Conservation (phyloP, 2,888 invertebrate species). For the Leptopterna dolabrata region DNA sequence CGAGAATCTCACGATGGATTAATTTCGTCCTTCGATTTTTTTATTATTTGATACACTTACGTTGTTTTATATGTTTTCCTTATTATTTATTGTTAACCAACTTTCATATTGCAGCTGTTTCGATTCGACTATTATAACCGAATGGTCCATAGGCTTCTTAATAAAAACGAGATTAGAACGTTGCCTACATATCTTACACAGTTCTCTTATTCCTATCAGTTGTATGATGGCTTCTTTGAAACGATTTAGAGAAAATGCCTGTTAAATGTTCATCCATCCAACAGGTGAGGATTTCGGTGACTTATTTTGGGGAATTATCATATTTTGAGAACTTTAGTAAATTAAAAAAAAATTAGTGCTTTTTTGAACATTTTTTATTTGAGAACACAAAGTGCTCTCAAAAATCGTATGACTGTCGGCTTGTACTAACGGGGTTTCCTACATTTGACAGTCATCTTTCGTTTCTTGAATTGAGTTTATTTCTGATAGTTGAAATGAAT, state of each 20-base stretch:
- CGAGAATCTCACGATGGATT: not conserved
- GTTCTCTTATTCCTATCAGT: constrained; percentile 47
- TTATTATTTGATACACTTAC: constrained; percentile 11
- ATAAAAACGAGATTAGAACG: constrained; percentile 44
- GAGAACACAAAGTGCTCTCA: not conserved
- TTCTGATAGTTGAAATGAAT: not conserved
- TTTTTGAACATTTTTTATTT: not conserved
- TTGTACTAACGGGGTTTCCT: not conserved
- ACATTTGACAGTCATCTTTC: not conserved
- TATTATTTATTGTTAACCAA: constrained; percentile 40
- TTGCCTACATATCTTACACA: constrained; percentile 25
- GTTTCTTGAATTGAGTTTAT: not conserved
- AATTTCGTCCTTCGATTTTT: not conserved
- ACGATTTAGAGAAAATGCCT: constrained; percentile 34
- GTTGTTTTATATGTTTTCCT: constrained; percentile 28
- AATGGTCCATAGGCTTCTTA: constrained; percentile 43
- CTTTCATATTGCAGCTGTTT: constrained; percentile 50
- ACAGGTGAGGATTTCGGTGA: constrained; percentile 42
- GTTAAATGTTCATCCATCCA: constrained; percentile 33
- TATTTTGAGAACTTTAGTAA: not conserved
- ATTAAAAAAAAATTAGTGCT: not conserved
- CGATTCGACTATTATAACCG: constrained; percentile 22
- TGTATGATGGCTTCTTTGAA: constrained; percentile 43
- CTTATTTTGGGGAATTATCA: constrained; percentile 19
- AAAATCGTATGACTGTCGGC: not conserved